Base-by-base conservation (phyloP, 2,113 vertebrate genomes). In the Sceloporus undulatus region DNA sequence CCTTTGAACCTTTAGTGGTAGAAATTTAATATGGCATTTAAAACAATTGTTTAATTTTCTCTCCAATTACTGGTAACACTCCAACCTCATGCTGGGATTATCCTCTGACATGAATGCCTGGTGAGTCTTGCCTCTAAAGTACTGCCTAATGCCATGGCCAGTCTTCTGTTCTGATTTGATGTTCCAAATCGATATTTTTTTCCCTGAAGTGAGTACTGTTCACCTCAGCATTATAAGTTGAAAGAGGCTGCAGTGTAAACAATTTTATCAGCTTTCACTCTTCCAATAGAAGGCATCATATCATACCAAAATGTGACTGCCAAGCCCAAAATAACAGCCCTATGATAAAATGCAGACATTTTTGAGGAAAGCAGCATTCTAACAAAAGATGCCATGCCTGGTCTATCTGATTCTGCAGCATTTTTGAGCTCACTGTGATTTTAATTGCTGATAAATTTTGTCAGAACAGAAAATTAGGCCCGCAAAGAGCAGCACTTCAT, bases 41-140 rank as follows among this genome's bases (percentile, higher is more conserved):
- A 66, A 88, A 77, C 62, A 87, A 82, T 88, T 90, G 62, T 27
- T 82, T 56, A 86, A 62, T 40, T 84, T 11, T n/a, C 19, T 83
- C 79, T 42, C 40, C 25, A 40, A 90, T 82, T 62, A 78, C 16
- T 79, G 91, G 73, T 23, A 84, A 81, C 86, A 85, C 59, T 92
- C 85, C 90, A 91, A 94, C 94, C 94, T 84, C 81, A 48, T 78
- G 84, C 81, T 74, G 91, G 93, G 92, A 95, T 95, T 94, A 90
- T 92, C 87, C 84, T 94, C 89, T 93, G 54, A 87, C 85, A 81
- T 85, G 54, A 73, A 85, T 85, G 71, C 84, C 1, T 89, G 9
- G 82, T 92, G 88, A 79, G 75, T 78, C 88, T 89, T 89, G 77
- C 88, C 83, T 87, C 80, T 78, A 82, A 90, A 83, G 56, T 86